Evolutionary conservation across 2,113 vertebrate genomes (phyloP).

Genomic region (Toxotes jaculatrix): DNA sequence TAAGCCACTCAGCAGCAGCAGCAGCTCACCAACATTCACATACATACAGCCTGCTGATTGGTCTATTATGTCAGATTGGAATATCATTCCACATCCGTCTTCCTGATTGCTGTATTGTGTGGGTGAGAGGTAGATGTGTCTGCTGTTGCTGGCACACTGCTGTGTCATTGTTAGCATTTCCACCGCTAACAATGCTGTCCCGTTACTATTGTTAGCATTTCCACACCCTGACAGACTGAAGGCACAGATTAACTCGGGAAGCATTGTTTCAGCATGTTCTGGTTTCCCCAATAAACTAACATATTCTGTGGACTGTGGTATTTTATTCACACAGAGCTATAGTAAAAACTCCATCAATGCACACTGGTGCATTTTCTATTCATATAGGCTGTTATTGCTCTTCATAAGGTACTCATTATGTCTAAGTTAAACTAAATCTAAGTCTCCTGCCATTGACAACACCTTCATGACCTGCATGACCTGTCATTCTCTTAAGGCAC

Average conservation of each 20-base stretch:
- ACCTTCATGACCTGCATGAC: background rate
- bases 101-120: slow-evolving; percentile 2
- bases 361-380: background rate
- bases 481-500: too few species aligned
- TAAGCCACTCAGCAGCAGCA: background rate
- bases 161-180: slow-evolving; percentile 29
- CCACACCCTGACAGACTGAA: slow-evolving; percentile 1
- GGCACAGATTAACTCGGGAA: background rate
- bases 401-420: too few species aligned
- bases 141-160: background rate
- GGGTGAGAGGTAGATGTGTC: slow-evolving; percentile 3
- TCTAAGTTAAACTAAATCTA: too few species aligned
- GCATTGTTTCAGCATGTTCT: slow-evolving; percentile 18
- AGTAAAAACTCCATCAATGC: background rate
- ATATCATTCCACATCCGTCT: background rate
- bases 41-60: background rate
- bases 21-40: background rate
- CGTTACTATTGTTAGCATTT: slow-evolving; percentile 30
- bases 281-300: background rate
- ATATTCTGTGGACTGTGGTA: background rate
- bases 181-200: background rate
- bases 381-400: background rate
- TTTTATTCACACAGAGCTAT: background rate
- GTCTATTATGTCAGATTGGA: slow-evolving; percentile 5
- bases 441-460: background rate